Evolutionary conservation across 2,113 vertebrate genomes (phyloP).

Genomic region (Passer montanus): DNA sequence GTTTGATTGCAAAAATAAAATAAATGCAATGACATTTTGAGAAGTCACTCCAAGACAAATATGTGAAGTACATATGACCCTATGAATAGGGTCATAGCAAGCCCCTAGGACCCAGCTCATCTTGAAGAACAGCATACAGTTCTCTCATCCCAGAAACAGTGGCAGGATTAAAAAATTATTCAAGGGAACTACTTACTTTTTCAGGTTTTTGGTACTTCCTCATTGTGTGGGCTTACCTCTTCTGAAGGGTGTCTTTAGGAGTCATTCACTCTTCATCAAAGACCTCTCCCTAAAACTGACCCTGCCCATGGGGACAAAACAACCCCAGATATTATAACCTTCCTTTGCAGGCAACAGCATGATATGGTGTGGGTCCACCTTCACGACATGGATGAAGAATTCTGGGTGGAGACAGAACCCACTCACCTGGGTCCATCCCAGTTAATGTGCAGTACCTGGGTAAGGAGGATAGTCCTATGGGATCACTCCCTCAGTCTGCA

Average conservation of each 20-base stretch:
- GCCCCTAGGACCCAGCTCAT: not conserved
- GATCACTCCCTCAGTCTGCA: not conserved
- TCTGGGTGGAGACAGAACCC: not conserved
- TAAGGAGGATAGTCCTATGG: not conserved
- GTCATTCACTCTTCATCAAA: not conserved
- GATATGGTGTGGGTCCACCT: not conserved
- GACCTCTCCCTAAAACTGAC: not conserved
- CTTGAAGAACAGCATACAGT: not conserved
- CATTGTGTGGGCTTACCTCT: not conserved
- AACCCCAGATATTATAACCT: rapidly evolving
- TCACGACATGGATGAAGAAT: not conserved
- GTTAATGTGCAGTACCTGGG: not conserved
- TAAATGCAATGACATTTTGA: not conserved
- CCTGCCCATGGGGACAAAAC: rapidly evolving
- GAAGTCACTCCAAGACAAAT: not conserved
- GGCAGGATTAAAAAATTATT: not conserved
- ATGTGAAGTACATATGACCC: not conserved
- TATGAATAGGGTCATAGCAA: not conserved
- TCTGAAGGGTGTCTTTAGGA: not conserved
- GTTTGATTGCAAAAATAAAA: not conserved
- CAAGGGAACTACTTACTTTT: not conserved
- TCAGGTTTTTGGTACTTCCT: not conserved
- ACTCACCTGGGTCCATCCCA: not conserved
- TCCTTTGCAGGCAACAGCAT: not conserved
- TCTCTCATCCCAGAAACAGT: not conserved